Evolutionary conservation across 2,113 vertebrate genomes (phyloP).

Genomic region (Piprites chloris): DNA sequence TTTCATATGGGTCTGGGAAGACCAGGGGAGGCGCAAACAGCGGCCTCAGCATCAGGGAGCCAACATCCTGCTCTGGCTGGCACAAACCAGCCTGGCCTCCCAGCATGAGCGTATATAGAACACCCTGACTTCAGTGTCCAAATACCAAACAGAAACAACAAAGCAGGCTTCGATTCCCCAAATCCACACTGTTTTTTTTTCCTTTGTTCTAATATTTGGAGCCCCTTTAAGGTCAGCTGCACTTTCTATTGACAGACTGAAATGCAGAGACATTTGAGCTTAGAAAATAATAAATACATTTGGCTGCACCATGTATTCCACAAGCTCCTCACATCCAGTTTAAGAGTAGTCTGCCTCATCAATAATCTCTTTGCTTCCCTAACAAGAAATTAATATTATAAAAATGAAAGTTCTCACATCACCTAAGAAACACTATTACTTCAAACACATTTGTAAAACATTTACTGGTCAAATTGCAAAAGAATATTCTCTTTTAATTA

Average conservation of each 20-base stretch:
- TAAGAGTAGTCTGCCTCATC: background rate
- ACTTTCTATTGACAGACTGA: background rate
- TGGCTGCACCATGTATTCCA: background rate
- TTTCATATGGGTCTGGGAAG: background rate
- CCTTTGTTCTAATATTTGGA: background rate
- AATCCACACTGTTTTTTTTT: background rate
- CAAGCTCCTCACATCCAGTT: background rate
- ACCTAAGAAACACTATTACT: background rate
- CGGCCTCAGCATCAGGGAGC: background rate
- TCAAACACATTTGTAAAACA: background rate
- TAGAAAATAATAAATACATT: background rate
- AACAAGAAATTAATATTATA: background rate
- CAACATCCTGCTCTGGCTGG: background rate
- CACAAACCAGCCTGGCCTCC: background rate
- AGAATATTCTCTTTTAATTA: background rate
- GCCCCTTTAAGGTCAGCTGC: background rate
- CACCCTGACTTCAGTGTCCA: background rate
- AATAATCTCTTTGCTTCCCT: background rate
- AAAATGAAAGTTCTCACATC: background rate
- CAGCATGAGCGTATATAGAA: accelerated
- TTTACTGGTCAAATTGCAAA: background rate
- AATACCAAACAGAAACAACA: background rate
- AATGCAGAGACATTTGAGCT: background rate
- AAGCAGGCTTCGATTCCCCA: background rate
- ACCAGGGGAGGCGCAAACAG: background rate